Conservation (phyloP, 2,113 vertebrate species). For the Scytalopus superciliaris region DNA sequence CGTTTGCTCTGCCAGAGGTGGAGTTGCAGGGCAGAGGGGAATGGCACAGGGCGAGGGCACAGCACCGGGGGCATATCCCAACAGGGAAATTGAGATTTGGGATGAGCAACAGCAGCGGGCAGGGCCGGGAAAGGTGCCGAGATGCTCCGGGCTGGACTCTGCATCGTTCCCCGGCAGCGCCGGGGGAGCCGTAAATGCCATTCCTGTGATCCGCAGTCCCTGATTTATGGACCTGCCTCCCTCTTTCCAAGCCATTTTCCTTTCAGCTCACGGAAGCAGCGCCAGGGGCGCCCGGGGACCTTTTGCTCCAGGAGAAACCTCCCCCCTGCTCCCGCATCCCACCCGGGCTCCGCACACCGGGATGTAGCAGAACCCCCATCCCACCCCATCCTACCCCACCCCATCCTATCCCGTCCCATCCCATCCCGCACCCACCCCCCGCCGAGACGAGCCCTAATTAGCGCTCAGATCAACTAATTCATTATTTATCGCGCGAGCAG, state of each 20-base stretch:
- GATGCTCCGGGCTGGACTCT: neutral
- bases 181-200: neutral
- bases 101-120: neutral
- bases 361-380: too few species aligned
- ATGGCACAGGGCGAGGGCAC: neutral
- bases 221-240: neutral
- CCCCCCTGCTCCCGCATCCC: neutral
- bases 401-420: too few species aligned
- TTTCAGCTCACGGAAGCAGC: neutral
- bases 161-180: neutral
- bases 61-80: neutral
- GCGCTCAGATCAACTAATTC: fast-evolving
- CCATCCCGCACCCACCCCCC: too few species aligned
- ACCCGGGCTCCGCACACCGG: fast-evolving
- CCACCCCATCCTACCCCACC: too few species aligned
- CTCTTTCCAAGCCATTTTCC: fast-evolving
- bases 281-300: too few species aligned
- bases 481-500: neutral
- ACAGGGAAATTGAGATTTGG: fast-evolving
- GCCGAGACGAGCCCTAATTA: neutral
- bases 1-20: neutral
- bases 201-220: neutral
- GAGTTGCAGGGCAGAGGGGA: neutral
- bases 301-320: too few species aligned
- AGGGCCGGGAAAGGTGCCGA: neutral